phyloP scores from a whole-genome alignment of 1,140 invertebrate species.

The Semibalanus balanoides region DNA sequence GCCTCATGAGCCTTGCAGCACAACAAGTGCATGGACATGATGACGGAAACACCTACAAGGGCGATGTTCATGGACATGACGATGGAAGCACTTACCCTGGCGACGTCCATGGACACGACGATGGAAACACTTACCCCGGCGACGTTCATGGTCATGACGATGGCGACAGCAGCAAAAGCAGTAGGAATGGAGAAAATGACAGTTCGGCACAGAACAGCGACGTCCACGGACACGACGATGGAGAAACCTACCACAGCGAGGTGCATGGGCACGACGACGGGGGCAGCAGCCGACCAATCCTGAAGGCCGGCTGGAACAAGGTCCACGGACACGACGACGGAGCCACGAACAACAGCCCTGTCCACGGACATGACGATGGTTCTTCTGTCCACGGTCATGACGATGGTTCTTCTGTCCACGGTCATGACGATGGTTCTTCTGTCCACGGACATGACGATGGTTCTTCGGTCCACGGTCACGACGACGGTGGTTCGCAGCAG shows the following conservation, averaged over 20 bases:
- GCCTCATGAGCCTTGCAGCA: not conserved
- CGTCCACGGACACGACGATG: not conserved
- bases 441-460: conserved; percentile 1
- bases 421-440: too few relatives aligned
- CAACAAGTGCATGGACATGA: not conserved
- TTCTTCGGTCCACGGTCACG: not conserved
- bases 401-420: not conserved
- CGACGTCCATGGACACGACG: not conserved
- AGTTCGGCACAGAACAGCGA: not conserved
- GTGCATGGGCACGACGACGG: not conserved
- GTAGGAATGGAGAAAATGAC: too few relatives aligned
- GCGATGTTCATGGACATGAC: not conserved
- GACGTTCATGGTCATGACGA: not conserved
- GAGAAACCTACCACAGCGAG: not conserved
- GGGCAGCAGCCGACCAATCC: not conserved
- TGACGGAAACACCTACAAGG: not conserved
- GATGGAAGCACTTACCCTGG: not conserved
- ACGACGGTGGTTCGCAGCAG: not conserved
- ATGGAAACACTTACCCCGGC: not conserved
- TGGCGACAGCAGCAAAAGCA: not conserved
- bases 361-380: not conserved
- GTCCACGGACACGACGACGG: not conserved
- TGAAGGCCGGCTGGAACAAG: not conserved
- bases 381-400: not conserved
- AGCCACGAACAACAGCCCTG: not conserved